Conservation (phyloP, 2,113 vertebrate genomes). For the Diadophis punctatus region DNA sequence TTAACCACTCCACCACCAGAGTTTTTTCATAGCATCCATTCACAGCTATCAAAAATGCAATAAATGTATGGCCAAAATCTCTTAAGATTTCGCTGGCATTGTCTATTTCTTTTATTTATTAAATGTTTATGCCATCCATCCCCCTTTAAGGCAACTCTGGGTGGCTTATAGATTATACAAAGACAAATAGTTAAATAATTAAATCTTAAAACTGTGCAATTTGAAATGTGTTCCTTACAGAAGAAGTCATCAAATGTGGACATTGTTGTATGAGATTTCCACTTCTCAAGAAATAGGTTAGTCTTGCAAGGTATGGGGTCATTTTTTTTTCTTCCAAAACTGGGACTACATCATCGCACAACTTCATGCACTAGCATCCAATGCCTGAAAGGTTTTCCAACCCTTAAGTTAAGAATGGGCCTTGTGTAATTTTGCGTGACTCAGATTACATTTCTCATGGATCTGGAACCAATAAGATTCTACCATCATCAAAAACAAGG, state of each 20-base stretch:
- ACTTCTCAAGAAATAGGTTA: neutral
- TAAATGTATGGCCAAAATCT: neutral
- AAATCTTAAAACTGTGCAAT: neutral
- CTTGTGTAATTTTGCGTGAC: neutral
- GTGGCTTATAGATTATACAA: neutral
- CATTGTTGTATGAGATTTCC: neutral
- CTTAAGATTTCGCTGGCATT: neutral
- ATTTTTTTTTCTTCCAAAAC: neutral
- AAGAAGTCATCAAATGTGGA: neutral
- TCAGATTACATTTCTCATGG: neutral
- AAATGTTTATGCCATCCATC: neutral
- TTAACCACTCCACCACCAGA: neutral
- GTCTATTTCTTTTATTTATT: neutral
- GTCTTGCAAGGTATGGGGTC: neutral
- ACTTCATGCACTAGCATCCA: neutral
- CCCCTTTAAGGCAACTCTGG: neutral
- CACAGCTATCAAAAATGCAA: neutral
- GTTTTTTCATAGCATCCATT: neutral
- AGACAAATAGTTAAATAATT: neutral
- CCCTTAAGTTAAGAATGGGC: neutral
- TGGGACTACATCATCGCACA: neutral
- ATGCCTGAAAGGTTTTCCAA: neutral
- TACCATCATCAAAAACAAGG: neutral
- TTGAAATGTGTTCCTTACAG: neutral
- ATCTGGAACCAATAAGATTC: neutral